Base-by-base conservation (phyloP, 2,113 vertebrate genomes). In the Morone chrysops region DNA sequence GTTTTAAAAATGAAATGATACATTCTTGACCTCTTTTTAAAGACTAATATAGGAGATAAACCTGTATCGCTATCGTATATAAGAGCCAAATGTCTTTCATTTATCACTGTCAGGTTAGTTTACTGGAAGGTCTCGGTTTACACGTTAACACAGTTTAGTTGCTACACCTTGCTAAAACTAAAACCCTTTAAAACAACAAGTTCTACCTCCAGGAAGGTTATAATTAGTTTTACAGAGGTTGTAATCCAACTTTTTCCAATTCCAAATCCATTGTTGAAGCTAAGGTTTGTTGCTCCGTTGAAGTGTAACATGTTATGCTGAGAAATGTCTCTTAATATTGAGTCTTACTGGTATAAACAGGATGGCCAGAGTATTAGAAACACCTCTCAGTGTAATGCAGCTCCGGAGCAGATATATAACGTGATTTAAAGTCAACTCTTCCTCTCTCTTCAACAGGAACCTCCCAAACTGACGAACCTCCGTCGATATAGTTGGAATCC, bases 371-470 rank as follows among this genome's bases (percentile, higher is more conserved):
- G 3, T 31, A 31, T 31, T 31, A 31, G 31, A 31, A 31, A 31
- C 31, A 31, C 31, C 31, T 31, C 31, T 31, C 31, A 31, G 31
- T 31, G 31, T 31, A 31, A 31, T 31, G 31, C 31, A 31, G 31
- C 25, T 25, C 25, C 1, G 25, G 25, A 25, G 25, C 25, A 25
- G 25, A 25, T 25, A 25, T 25, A 25, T 25, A 25, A 25, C 25
- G 25, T 25, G 25, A 25, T 25, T 25, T 25, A 25, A 25, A 25
- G 25, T 25, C 25, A 25, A 25, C 13, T 40, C 4, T 14, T 75
- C 5, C 36, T 70, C 5, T 71, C 18, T 66, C 41, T 13, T 13
- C 40, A 11, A 11, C 76, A 88, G 85, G 66, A 75, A 84, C 41
- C 36, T 40, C 54, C 45, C 31, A 43, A 40, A 71, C 43, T 6